Conservation (phyloP, 2,888 invertebrate genomes). For the Dione vanillae region DNA sequence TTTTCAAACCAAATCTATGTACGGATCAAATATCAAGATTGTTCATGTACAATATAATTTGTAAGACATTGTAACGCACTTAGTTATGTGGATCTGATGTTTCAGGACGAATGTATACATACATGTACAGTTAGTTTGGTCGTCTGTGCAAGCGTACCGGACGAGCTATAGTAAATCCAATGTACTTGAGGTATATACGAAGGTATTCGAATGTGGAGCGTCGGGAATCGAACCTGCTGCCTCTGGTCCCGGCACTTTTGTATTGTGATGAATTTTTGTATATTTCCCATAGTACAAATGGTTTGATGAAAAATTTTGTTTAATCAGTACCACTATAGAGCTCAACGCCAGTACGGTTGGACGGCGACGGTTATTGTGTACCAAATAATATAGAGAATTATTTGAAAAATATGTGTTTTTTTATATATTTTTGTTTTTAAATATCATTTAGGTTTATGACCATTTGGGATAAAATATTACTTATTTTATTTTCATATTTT, state of each 20-base stretch:
- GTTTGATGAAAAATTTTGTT: slow-evolving; percentile 12
- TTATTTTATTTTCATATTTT: too few species aligned
- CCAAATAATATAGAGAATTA: slow-evolving; percentile 79
- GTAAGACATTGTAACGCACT: slow-evolving; percentile 42
- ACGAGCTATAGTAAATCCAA: slow-evolving; percentile 32
- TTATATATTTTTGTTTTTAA: slow-evolving; percentile 14
- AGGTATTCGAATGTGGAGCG: not conserved
- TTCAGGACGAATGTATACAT: slow-evolving; percentile 52
- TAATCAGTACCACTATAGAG: slow-evolving; percentile 24
- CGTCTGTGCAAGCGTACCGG: slow-evolving; percentile 72
- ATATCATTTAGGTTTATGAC: not conserved
- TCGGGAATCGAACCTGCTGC: slow-evolving; percentile 5
- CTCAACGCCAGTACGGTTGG: slow-evolving; percentile 69
- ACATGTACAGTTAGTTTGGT: slow-evolving; percentile 62
- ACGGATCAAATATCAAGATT: slow-evolving; percentile 17
- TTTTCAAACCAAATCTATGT: slow-evolving; percentile 12
- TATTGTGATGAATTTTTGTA: not conserved
- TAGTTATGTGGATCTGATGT: slow-evolving; percentile 54
- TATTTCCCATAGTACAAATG: not conserved
- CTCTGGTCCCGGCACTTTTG: not conserved
- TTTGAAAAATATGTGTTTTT: slow-evolving; percentile 57
- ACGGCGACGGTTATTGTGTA: slow-evolving; percentile 68
- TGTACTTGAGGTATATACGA: not conserved
- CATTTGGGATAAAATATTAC: not conserved
- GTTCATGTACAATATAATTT: slow-evolving; percentile 38